Base-by-base conservation (phyloP, 2,113 vertebrate species). In the Ploceus nigricollis region DNA sequence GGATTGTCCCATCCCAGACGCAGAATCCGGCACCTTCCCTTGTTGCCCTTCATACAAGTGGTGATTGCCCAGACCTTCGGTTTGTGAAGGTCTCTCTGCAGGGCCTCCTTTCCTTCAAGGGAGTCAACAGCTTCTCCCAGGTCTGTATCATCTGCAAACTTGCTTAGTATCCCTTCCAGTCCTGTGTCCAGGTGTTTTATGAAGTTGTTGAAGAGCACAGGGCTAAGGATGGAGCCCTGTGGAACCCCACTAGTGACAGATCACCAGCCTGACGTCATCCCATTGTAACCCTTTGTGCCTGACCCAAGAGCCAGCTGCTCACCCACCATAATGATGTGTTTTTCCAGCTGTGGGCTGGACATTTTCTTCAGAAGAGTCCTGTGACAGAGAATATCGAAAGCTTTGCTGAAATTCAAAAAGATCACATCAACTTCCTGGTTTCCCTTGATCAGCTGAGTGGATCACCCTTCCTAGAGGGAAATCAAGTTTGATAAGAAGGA, bases 321-420 rank as follows among this genome's bases (percentile, higher is more conserved):
- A 25, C 21, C 27, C 27, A 60, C 1, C n/a, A 48, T 21, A 7
- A 7, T 6, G n/a, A 39, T 19, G n/a, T 39, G 44, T 39, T 48
- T 9, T 50, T 50, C 35, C 22, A 50, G 56, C 56, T 61, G 16
- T 25, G 56, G 16, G 28, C 40, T 80, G 40, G 22, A 47, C 5
- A 47, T 68, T 44, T 45, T 37, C 40, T 45, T 2, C 50, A 37
- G 51, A 39, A 16, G 27, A 8, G 3, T 25, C 21, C 27, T 56
- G 33, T 2, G 27, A 56, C 1, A 47, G n/a, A 45, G 5, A 47
- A 4, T 47, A 37, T 25, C 1, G 1, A 68, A 16, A 47, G 1
- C 17, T 39, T 57, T 47, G 1, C 44, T 68, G 35, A 39, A 39
- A 57, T 57, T 3, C 8, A 47, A 17, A 47, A 39, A 81, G 5